Conservation (phyloP, 2,888 invertebrate species). For the Danaus chrysippus region DNA sequence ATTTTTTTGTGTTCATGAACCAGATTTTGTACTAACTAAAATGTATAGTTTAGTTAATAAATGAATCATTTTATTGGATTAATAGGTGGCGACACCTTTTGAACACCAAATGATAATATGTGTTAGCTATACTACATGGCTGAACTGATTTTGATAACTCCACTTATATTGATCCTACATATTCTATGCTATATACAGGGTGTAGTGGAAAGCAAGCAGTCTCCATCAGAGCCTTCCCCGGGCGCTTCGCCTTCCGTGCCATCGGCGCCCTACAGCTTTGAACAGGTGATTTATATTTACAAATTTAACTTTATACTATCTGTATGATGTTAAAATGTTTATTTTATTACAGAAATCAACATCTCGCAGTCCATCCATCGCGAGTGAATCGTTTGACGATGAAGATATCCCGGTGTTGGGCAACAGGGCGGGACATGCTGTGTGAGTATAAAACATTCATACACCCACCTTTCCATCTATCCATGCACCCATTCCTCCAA, state of each 20-base stretch:
- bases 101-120: too few species aligned
- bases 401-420: constrained; percentile 46
- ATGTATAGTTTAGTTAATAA: too few species aligned
- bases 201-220: constrained; percentile 18
- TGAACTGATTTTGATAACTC: background rate
- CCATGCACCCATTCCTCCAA: too few species aligned
- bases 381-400: constrained; percentile 42
- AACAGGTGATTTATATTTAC: constrained; percentile 35
- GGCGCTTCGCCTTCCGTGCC: constrained; percentile 47
- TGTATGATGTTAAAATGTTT: background rate
- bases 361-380: constrained; percentile 62
- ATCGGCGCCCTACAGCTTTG: constrained; percentile 38
- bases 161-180: background rate
- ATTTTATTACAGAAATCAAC: constrained; percentile 44
- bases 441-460: constrained; percentile 46
- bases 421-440: constrained; percentile 57
- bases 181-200: constrained; percentile 7
- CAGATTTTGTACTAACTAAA: too few species aligned
- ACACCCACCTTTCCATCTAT: too few species aligned
- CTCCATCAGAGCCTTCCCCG: constrained; percentile 46
- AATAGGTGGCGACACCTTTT: too few species aligned
- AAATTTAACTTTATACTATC: background rate
- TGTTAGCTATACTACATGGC: too few species aligned
- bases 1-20: too few species aligned
- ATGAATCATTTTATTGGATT: too few species aligned